Conservation (phyloP, 1,140 invertebrate species). For the Cotesia glomerata region DNA sequence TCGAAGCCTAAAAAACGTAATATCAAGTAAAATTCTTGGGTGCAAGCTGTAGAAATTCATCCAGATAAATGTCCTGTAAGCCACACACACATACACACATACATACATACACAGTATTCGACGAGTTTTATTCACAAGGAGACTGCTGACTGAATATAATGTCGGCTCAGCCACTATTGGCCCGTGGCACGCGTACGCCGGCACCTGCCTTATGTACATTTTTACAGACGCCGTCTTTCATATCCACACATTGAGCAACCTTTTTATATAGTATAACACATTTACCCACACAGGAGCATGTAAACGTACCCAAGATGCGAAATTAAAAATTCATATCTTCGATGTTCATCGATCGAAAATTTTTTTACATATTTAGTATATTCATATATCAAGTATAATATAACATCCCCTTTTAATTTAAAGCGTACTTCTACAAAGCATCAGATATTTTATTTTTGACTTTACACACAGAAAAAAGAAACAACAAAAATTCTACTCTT, state of each 20-base stretch:
- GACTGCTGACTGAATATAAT: conserved; percentile 2
- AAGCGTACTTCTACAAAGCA: background rate
- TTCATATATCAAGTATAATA: too few relatives aligned
- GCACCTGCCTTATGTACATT: conserved; percentile 57
- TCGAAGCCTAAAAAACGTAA: too few relatives aligned
- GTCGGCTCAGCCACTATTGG: conserved; percentile 46
- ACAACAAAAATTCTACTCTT: too few relatives aligned
- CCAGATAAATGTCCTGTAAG: background rate
- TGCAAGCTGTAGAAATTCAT: too few relatives aligned
- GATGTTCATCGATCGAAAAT: too few relatives aligned
- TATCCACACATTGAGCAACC: background rate
- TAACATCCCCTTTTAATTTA: too few relatives aligned
- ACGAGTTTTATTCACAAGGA: conserved; percentile 12
- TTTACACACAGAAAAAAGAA: too few relatives aligned
- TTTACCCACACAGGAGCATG: background rate
- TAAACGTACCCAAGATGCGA: too few relatives aligned
- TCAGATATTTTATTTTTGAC: background rate
- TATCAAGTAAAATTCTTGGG: too few relatives aligned
- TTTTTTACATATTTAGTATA: too few relatives aligned
- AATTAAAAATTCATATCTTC: too few relatives aligned
- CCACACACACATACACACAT: conserved; percentile 17
- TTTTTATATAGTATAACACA: background rate
- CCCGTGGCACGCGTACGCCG: conserved; percentile 55
- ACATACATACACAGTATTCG: conserved; percentile 33
- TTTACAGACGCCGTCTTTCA: conserved; percentile 39